Evolutionary conservation across 2,888 invertebrate genomes (phyloP).

Genomic region (Eristalis arbustorum): DNA sequence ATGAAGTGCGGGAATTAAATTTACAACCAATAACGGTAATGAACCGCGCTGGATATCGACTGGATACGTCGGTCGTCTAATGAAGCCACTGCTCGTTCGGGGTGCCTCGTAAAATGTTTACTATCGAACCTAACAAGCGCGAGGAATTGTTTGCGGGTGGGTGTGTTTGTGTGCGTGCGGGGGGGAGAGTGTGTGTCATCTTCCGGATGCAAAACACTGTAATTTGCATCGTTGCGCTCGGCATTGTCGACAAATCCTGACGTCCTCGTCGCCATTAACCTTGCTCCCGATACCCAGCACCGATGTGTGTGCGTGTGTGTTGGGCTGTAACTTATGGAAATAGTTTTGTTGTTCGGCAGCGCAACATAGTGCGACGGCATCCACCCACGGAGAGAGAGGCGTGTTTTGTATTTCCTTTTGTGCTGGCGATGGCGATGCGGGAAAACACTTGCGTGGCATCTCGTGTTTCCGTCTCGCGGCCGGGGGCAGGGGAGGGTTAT

Average conservation of each 20-base stretch:
- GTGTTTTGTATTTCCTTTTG: conserved; percentile 21
- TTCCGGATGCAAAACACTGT: conserved; percentile 18
- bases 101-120: conserved; percentile 29
- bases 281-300: conserved; percentile 54
- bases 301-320: not conserved
- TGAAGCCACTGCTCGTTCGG: not conserved
- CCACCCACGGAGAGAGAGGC: not conserved
- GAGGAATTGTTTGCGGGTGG: not conserved
- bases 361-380: not conserved
- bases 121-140: conserved; percentile 9
- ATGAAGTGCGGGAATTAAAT: conserved; percentile 19
- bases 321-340: conserved; percentile 57
- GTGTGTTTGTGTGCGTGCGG: no score
- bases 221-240: conserved; percentile 30
- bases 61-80: not conserved
- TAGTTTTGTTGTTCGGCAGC: conserved; percentile 48
- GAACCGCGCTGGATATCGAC: conserved; percentile 5
- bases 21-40: conserved; percentile 32
- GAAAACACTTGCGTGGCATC: conserved; percentile 46
- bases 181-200: not conserved
- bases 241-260: conserved; percentile 27
- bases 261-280: conserved; percentile 48
- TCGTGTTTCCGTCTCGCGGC: not conserved
- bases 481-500: conserved; percentile 17
- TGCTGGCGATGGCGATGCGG: not conserved